Evolutionary conservation across 2,888 invertebrate genomes (phyloP).

Genomic region (Chelonus formosanus): DNA sequence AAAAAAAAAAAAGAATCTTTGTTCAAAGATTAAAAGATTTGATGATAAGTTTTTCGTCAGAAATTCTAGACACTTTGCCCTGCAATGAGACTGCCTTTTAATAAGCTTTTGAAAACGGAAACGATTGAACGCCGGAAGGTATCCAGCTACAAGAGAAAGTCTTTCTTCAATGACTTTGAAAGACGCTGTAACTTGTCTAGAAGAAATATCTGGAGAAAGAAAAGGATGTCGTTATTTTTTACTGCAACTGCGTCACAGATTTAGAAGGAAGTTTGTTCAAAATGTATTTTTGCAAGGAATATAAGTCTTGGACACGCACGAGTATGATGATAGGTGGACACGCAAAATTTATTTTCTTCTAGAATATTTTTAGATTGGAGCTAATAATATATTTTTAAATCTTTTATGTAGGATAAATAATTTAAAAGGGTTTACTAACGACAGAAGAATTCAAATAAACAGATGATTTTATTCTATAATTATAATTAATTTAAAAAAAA

Average conservation of each 20-base stretch:
- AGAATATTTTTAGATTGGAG: conserved; percentile 20
- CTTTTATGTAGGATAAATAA: no score
- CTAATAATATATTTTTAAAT: no score
- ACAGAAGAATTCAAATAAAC: no score
- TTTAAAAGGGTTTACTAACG: no score
- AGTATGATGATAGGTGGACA: conserved; percentile 58
- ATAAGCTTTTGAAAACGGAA: conserved; percentile 58
- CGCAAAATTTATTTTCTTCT: conserved; percentile 60
- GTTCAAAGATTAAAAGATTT: no score
- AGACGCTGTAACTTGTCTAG: conserved; percentile 17
- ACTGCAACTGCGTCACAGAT: no score
- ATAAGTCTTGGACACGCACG: conserved; percentile 55
- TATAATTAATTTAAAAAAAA: no score
- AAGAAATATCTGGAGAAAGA: not conserved
- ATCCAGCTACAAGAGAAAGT: conserved; percentile 59
- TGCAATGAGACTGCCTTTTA: conserved; percentile 47
- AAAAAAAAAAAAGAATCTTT: no score
- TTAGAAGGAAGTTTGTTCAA: not conserved
- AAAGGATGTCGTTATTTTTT: not conserved
- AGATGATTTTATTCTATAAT: no score
- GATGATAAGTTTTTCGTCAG: no score
- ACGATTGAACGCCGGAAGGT: conserved; percentile 62
- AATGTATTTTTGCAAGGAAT: conserved; percentile 35
- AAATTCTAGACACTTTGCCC: no score
- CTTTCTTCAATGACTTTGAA: conserved; percentile 50